phyloP scores from a whole-genome alignment of 2,888 invertebrate species.

The Zygothrica quintamaculata region DNA sequence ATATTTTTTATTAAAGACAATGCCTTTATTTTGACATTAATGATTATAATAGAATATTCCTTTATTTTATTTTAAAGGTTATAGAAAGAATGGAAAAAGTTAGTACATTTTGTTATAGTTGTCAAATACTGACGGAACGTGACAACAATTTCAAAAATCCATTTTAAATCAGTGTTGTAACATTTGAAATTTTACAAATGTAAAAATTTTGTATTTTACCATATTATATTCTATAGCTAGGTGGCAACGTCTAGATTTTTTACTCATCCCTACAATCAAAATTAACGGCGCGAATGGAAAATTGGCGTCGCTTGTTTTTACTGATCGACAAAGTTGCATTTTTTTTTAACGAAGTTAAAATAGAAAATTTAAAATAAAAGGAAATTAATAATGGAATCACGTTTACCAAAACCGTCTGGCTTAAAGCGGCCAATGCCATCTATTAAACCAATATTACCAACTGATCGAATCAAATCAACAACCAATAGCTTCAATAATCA shows the following conservation, averaged over 20 bases:
- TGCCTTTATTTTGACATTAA: background rate
- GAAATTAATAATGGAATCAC: slow-evolving; percentile 85
- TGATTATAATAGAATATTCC: background rate
- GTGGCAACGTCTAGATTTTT: slow-evolving; percentile 10
- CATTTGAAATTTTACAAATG: too few relatives aligned
- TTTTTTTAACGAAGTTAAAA: slow-evolving; percentile 4
- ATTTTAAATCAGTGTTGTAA: too few relatives aligned
- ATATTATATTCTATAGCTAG: background rate
- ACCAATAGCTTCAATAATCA: slow-evolving; percentile 27
- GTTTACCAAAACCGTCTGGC: slow-evolving; percentile 84
- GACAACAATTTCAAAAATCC: too few relatives aligned
- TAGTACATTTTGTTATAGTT: too few relatives aligned
- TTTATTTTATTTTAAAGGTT: too few relatives aligned
- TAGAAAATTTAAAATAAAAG: background rate
- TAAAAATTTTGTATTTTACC: background rate
- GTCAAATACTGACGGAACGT: too few relatives aligned
- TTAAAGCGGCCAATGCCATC: slow-evolving; percentile 73
- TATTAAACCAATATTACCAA: slow-evolving; percentile 78
- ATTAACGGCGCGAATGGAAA: slow-evolving; percentile 62
- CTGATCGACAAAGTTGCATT: slow-evolving; percentile 3
- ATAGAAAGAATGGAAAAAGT: too few relatives aligned
- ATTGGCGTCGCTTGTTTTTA: slow-evolving; percentile 60
- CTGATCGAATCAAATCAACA: slow-evolving; percentile 80
- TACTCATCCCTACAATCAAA: slow-evolving; percentile 56
- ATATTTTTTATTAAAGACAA: background rate